Percentiles rank a stretch among this genome's conserved stretches.
These are phyloP conservation scores for Opisthocomus hoazin DNA, from an alignment of 2,113 vertebrate species.

Conservation along the genomic window DNA sequence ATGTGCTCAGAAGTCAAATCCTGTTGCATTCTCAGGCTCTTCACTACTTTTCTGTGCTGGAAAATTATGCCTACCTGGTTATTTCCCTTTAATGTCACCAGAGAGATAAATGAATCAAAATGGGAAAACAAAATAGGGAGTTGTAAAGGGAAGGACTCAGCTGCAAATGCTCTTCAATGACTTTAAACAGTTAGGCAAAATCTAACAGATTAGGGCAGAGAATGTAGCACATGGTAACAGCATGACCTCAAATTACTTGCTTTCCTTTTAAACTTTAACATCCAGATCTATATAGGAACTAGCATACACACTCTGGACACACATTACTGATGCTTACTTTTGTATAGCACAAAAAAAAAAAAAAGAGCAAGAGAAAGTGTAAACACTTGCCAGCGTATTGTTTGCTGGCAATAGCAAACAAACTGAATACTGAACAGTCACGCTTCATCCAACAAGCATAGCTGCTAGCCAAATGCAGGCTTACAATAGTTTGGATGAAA, in stretches of 20 bases:
- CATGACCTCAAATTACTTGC: background rate
- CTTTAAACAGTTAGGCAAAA: background rate
- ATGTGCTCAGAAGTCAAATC: slow-evolving; percentile 43
- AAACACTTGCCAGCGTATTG: slow-evolving; percentile 54
- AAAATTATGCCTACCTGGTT: slow-evolving; percentile 40
- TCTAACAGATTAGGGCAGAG: background rate
- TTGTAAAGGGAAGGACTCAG: background rate
- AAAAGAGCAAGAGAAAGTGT: background rate
- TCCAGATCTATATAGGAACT: background rate
- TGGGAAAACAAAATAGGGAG: background rate
- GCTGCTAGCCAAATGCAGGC: slow-evolving; percentile 61
- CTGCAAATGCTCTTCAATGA: background rate
- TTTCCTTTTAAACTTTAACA: background rate
- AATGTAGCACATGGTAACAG: background rate
- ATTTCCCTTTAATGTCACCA: background rate
- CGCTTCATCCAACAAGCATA: slow-evolving; percentile 44
- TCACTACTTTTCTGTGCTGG: background rate
- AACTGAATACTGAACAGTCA: slow-evolving; percentile 61
- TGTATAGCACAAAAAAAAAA: background rate
- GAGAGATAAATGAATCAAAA: background rate
- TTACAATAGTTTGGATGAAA: slow-evolving; percentile 63
- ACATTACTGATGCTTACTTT: slow-evolving; percentile 33
- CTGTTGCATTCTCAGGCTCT: background rate
- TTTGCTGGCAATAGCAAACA: slow-evolving; percentile 64
- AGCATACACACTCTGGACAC: background rate